Evolutionary conservation across 1,140 invertebrate species (phyloP).

Genomic region (Calliphora vicina): DNA sequence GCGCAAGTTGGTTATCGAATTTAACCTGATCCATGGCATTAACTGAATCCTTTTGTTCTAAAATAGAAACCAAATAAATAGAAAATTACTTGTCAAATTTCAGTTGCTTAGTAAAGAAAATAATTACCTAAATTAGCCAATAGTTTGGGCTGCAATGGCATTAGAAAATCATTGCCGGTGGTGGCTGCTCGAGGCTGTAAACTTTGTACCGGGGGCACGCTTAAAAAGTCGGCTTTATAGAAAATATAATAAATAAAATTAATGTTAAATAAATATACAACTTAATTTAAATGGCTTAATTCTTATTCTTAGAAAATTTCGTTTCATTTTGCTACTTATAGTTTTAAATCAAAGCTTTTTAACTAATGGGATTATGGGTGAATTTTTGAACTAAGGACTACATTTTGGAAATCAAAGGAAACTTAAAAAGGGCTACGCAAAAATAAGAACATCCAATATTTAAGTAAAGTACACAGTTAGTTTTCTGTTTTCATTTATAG

Average conservation of each 20-base stretch:
- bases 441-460: not conserved
- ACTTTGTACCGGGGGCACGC: conserved; percentile 57
- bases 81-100: not conserved
- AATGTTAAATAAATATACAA: too few species aligned
- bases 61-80: too few species aligned
- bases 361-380: too few species aligned
- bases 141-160: conserved; percentile 72
- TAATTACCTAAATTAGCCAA: conserved; percentile 63
- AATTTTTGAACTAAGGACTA: too few species aligned
- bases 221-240: conserved; percentile 57
- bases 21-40: not conserved
- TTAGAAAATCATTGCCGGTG: conserved; percentile 71
- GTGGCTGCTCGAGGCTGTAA: conserved; percentile 73
- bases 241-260: not conserved
- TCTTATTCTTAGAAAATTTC: not conserved
- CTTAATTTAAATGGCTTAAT: not conserved
- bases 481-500: not conserved
- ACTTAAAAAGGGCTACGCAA: conserved; percentile 25
- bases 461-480: not conserved
- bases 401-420: not conserved
- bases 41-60: conserved; percentile 23
- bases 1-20: conserved; percentile 18
- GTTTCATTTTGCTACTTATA: not conserved
- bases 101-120: not conserved
- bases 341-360: too few species aligned